Percentiles rank a stretch among this genome's conserved stretches.
phyloP scores from a whole-genome alignment of 2,888 invertebrate genomes.

The Lasioglossum zephyrum region DNA sequence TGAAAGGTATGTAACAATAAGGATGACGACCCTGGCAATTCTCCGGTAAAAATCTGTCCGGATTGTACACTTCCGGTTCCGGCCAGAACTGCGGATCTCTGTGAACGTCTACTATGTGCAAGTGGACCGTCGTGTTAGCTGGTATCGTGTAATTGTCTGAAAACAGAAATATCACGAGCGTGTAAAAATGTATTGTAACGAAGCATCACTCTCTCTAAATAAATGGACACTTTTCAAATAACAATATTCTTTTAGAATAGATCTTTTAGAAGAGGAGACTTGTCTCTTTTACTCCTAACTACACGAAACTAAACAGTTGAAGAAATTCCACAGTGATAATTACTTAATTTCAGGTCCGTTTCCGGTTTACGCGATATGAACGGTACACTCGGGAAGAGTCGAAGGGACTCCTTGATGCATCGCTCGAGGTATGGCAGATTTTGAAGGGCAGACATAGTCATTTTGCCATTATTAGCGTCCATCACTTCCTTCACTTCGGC shows the following conservation, averaged over 20 bases:
- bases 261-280: too few species aligned
- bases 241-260: too few species aligned
- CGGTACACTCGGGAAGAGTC: constrained; percentile 89
- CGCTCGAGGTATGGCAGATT: constrained; percentile 89
- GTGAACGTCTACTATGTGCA: constrained; percentile 84
- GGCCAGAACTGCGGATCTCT: constrained; percentile 87
- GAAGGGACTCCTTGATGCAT: constrained; percentile 89
- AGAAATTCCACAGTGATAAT: neutral
- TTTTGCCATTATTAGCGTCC: constrained; percentile 85
- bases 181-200: neutral
- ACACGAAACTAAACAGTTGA: neutral
- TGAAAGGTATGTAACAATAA: constrained; percentile 89
- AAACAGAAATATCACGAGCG: neutral
- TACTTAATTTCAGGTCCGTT: constrained; percentile 84
- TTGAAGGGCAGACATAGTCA: constrained; percentile 86
- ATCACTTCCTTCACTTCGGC: constrained; percentile 82
- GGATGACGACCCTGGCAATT: constrained; percentile 85
- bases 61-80: constrained; percentile 88
- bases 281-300: too few species aligned
- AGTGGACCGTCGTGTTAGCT: constrained; percentile 82
- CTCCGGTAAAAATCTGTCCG: constrained; percentile 89
- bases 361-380: constrained; percentile 87
- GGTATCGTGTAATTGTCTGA: constrained; percentile 86
- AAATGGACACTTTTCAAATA: too few species aligned
- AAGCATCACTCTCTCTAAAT: too few species aligned